Percentiles rank a stretch among this genome's conserved stretches.
Evolutionary conservation across 1,140 invertebrate genomes (phyloP).

Genomic region (Lamellibrachia luymesi): DNA sequence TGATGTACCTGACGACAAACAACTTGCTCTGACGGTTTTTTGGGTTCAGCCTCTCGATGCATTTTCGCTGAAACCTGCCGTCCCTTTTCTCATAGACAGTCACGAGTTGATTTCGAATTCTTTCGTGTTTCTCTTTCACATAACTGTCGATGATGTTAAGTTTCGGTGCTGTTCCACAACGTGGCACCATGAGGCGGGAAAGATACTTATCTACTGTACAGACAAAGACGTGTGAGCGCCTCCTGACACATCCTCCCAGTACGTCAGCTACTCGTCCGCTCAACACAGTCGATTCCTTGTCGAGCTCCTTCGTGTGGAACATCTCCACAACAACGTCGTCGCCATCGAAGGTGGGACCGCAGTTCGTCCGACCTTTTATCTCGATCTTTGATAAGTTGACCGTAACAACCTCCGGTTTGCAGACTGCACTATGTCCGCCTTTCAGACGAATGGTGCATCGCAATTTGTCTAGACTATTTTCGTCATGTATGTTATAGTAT

Average conservation of each 20-base stretch:
- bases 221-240: slow-evolving; percentile 39
- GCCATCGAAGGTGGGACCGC: slow-evolving; percentile 15
- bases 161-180: slow-evolving; percentile 40
- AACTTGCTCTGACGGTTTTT: slow-evolving; percentile 6
- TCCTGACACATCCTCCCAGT: slow-evolving; percentile 37
- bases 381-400: neutral
- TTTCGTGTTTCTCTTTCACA: neutral
- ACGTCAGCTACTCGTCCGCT: slow-evolving; percentile 21
- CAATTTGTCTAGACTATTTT: no score
- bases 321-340: slow-evolving; percentile 44
- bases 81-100: slow-evolving; percentile 39
- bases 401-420: neutral
- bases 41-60: slow-evolving; percentile 38
- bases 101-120: slow-evolving; percentile 32
- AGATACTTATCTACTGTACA: slow-evolving; percentile 38
- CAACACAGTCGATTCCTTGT: no score
- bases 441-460: no score
- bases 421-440: neutral
- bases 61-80: slow-evolving; percentile 35
- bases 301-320: neutral
- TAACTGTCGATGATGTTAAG: slow-evolving; percentile 37
- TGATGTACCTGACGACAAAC: slow-evolving; percentile 20
- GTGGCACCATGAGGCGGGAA: slow-evolving; percentile 45
- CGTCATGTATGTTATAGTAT: neutral
- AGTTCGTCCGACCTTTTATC: no score